phyloP scores from a whole-genome alignment of 2,888 invertebrate genomes.

The Masnerella sp. region DNA sequence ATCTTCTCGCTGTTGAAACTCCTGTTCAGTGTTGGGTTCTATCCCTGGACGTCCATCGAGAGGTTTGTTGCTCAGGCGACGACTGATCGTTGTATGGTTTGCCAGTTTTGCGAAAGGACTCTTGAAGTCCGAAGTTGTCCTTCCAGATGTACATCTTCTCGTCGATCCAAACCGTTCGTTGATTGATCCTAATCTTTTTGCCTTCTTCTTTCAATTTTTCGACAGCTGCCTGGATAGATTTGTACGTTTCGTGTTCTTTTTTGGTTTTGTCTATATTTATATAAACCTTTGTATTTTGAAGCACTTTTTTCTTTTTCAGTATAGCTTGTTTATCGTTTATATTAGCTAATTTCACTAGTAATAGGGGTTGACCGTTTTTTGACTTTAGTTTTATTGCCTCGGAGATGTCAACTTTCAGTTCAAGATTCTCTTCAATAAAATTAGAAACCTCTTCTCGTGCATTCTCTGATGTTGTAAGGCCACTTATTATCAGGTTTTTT shows the following conservation, averaged over 20 bases:
- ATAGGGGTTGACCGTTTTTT: no score
- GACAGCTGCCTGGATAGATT: not conserved
- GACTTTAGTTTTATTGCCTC: no score
- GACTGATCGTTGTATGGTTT: not conserved
- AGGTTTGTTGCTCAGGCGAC: no score
- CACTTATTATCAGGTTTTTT: slow-evolving; percentile 9
- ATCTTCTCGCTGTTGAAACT: no score
- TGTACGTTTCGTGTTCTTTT: not conserved
- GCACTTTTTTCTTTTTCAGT: not conserved
- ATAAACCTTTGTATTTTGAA: slow-evolving; percentile 2
- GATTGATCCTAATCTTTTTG: not conserved
- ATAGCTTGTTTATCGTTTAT: slow-evolving; percentile 1
- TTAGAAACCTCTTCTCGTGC: not conserved
- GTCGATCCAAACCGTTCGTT: not conserved
- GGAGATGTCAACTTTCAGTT: no score
- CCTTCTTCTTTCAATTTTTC: not conserved
- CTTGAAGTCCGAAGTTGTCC: no score
- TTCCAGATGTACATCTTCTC: not conserved
- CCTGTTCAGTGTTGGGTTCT: no score
- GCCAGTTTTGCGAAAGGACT: not conserved
- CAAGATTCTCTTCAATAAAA: no score
- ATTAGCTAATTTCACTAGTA: no score
- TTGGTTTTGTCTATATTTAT: slow-evolving; percentile 1
- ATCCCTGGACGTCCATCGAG: no score
- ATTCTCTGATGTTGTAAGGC: not conserved